Percentiles rank a stretch among this genome's conserved stretches.
These are phyloP conservation scores for Microctenopoma lineatum DNA, from an alignment of 2,797 vertebrate species.

Conservation along the genomic window DNA sequence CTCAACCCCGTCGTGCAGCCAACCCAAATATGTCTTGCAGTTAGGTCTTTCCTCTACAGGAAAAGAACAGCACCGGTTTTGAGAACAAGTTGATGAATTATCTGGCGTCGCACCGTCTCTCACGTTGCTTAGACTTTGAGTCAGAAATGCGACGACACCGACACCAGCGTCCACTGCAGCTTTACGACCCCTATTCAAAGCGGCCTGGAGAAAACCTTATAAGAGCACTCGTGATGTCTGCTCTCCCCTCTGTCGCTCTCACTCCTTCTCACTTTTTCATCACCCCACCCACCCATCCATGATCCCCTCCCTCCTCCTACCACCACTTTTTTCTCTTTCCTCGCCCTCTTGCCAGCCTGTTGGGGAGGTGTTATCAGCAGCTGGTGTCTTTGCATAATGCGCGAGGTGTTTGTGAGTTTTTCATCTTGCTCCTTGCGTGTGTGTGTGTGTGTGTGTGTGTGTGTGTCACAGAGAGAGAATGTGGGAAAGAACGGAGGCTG, in stretches of 20 bases:
- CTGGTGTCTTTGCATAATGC: constrained; percentile 87
- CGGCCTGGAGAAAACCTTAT: constrained; percentile 65
- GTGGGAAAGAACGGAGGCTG: constrained; percentile 73
- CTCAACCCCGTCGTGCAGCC: constrained; percentile 47
- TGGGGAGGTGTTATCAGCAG: constrained; percentile 85
- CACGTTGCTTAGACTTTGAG: constrained; percentile 3
- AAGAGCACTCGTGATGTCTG: constrained; percentile 61
- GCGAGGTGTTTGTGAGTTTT: constrained; percentile 78
- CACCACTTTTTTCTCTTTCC: constrained; percentile 50
- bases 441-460: constrained; percentile 11
- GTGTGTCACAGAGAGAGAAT: constrained; percentile 31
- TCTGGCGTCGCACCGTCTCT: neutral
- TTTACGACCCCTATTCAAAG: constrained; percentile 40
- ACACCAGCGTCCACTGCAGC: constrained; percentile 20
- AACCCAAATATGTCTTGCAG: constrained; percentile 42
- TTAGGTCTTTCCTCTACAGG: constrained; percentile 26
- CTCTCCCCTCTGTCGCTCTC: constrained; percentile 39
- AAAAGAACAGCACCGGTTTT: constrained; percentile 6
- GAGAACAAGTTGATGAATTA: constrained; percentile 7
- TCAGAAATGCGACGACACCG: neutral
- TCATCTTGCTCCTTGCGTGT: constrained; percentile 31
- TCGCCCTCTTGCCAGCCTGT: constrained; percentile 79
- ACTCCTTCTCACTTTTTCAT: constrained; percentile 53
- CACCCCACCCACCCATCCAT: constrained; percentile 40
- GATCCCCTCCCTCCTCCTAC: constrained; percentile 21